Evolutionary conservation across 1,140 invertebrate genomes (phyloP).

Genomic region (Lasioglossum baleicum): DNA sequence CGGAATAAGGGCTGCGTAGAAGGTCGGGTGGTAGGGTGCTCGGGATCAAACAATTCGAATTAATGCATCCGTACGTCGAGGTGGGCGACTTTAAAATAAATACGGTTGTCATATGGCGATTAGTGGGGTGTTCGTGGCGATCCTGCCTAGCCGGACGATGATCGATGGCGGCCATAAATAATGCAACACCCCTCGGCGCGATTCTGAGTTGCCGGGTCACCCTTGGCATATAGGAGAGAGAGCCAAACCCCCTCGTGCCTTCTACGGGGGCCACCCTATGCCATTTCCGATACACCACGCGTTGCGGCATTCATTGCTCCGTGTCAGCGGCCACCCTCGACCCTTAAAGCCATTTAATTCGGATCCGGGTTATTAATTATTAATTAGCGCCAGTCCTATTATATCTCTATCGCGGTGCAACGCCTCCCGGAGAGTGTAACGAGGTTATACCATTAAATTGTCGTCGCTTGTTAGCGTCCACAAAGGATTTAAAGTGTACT

Average conservation of each 20-base stretch:
- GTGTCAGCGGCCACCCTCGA: conserved; percentile 70
- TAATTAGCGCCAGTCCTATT: conserved; percentile 77
- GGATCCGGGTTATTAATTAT: conserved; percentile 79
- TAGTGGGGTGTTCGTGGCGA: conserved; percentile 72
- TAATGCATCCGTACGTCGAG: conserved; percentile 72
- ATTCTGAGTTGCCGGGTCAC: conserved; percentile 67
- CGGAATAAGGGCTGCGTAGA: conserved; percentile 5
- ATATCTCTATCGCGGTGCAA: conserved; percentile 75
- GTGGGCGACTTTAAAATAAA: conserved; percentile 74
- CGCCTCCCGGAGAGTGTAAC: conserved; percentile 62
- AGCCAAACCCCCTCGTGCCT: conserved; percentile 35
- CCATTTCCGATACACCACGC: conserved; percentile 71
- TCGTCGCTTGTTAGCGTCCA: conserved; percentile 66
- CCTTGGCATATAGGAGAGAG: conserved; percentile 68
- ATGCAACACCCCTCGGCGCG: conserved; percentile 74
- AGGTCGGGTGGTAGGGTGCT: conserved; percentile 12
- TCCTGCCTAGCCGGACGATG: conserved; percentile 71
- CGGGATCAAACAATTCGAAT: conserved; percentile 71
- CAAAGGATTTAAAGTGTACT: conserved; percentile 22
- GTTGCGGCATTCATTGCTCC: conserved; percentile 66
- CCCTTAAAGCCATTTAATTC: conserved; percentile 77
- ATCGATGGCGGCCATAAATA: conserved; percentile 79
- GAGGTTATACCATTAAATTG: conserved; percentile 74
- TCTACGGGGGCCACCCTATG: conserved; percentile 41
- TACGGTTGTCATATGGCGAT: conserved; percentile 79